These are phyloP conservation scores for Nomada fabriciana DNA, from an alignment of 2,888 invertebrate genomes.

Conservation along the genomic window DNA sequence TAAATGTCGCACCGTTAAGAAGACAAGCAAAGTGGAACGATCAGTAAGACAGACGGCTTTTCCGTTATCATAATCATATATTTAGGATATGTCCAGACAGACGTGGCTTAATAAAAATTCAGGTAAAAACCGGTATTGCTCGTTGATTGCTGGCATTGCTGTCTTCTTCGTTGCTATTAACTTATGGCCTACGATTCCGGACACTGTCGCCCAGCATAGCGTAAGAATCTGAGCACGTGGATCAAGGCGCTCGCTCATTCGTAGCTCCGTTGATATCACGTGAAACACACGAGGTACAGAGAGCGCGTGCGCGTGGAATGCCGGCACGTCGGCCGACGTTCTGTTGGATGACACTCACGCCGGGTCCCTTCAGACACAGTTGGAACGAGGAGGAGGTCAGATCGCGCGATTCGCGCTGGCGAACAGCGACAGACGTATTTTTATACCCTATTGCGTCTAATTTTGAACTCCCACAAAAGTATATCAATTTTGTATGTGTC, in stretches of 20 bases:
- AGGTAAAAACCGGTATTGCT: conserved; percentile 37
- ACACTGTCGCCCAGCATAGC: conserved; percentile 10
- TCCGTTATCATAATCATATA: conserved; percentile 1
- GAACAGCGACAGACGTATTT: conserved; percentile 36
- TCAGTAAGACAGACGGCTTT: not conserved
- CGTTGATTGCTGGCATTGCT: conserved; percentile 1
- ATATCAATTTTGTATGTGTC: conserved; percentile 40
- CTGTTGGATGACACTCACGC: conserved; percentile 42
- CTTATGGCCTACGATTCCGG: conserved; percentile 25
- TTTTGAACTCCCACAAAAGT: not conserved
- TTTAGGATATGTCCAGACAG: not conserved
- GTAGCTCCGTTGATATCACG: conserved; percentile 73
- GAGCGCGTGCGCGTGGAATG: conserved; percentile 60
- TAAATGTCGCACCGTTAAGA: not conserved
- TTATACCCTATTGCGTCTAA: conserved; percentile 36
- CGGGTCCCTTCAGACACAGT: conserved; percentile 53
- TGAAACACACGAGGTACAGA: conserved; percentile 77
- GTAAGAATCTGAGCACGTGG: conserved; percentile 63
- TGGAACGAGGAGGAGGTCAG: conserved; percentile 53
- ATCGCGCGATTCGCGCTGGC: conserved; percentile 53
- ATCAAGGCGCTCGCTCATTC: conserved; percentile 48
- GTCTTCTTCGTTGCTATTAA: conserved; percentile 41
- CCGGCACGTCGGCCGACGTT: conserved; percentile 43
- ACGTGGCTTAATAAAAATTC: conserved; percentile 21
- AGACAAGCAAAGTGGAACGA: not conserved